Evolutionary conservation across 2,113 vertebrate genomes (phyloP).

Genomic region (Stercorarius parasiticus): DNA sequence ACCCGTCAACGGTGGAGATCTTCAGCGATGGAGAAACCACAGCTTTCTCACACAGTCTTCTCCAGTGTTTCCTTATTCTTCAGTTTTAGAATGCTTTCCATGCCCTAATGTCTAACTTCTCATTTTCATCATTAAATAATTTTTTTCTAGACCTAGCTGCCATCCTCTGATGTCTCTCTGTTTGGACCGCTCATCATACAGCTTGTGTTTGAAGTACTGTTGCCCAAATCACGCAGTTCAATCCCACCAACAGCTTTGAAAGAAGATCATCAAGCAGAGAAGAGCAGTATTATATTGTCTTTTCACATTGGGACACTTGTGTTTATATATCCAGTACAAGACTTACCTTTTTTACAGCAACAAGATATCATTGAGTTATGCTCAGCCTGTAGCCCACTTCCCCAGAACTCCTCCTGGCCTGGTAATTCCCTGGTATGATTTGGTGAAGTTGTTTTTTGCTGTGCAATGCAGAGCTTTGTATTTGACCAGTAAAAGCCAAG

Average conservation of each 20-base stretch:
- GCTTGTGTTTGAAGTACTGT: neutral
- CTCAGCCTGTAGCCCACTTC: neutral
- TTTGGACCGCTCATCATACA: neutral
- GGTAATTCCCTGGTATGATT: neutral
- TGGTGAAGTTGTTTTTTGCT: neutral
- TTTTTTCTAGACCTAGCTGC: neutral
- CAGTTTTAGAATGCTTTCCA: neutral
- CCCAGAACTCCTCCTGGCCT: neutral
- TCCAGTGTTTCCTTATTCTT: neutral
- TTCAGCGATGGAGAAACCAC: neutral
- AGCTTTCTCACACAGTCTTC: neutral
- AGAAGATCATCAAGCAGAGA: neutral
- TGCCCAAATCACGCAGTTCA: neutral
- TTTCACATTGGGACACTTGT: neutral
- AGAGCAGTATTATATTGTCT: neutral
- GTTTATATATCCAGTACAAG: neutral
- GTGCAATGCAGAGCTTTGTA: neutral
- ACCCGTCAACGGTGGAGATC: rapidly evolving
- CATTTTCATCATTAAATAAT: neutral
- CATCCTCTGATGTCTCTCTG: neutral
- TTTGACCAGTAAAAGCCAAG: neutral
- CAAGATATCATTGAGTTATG: neutral
- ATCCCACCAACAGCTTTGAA: neutral
- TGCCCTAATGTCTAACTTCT: neutral
- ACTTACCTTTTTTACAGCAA: neutral